Conservation (phyloP, 2,888 invertebrate species). For the Acleris sparsana region DNA sequence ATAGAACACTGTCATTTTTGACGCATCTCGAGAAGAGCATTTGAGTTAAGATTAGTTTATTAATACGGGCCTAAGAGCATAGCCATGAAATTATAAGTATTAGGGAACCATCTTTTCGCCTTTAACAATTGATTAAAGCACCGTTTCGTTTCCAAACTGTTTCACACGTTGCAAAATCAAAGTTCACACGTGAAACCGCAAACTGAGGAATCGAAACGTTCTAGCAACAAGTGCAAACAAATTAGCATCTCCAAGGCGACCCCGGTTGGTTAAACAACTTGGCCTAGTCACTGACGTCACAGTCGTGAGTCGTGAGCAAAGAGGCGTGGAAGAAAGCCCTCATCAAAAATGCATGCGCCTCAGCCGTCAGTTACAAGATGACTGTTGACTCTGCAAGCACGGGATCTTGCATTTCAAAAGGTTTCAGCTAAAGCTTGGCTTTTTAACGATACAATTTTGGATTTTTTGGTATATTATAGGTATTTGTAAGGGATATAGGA, state of each 20-base stretch:
- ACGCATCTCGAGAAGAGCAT: too few relatives aligned
- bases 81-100: too few relatives aligned
- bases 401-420: constrained; percentile 46
- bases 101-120: too few relatives aligned
- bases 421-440: background rate
- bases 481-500: background rate
- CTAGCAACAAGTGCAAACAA: constrained; percentile 7
- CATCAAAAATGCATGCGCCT: constrained; percentile 73
- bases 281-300: constrained; percentile 11
- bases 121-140: too few relatives aligned
- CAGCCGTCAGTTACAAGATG: constrained; percentile 69
- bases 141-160: too few relatives aligned
- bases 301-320: constrained; percentile 9
- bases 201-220: background rate
- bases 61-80: too few relatives aligned
- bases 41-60: too few relatives aligned
- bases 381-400: constrained; percentile 64
- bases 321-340: constrained; percentile 46
- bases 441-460: constrained; percentile 3
- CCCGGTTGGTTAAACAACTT: constrained; percentile 17
- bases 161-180: background rate
- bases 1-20: too few relatives aligned
- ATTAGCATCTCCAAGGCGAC: constrained; percentile 17
- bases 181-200: background rate
- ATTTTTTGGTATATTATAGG: background rate